Evolutionary conservation across 1,140 invertebrate species (phyloP), one percentile per base, ranked within the genome.

Genomic region (Orius insidiosus): DNA sequence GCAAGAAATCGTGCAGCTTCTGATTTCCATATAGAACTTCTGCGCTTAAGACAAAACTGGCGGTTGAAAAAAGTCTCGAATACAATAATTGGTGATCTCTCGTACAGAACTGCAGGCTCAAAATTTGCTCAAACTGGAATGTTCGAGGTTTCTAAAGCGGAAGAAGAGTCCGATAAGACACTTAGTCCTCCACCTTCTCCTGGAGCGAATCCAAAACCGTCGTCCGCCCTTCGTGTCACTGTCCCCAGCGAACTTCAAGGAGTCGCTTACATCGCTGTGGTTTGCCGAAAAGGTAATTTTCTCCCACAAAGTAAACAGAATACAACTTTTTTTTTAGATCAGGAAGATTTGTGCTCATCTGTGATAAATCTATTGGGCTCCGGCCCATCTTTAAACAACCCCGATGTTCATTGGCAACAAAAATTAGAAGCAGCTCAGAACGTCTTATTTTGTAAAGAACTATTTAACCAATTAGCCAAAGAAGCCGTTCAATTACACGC

Each of bases 351-450:
- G 10, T 83, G 81, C 48, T 83, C 76, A 32, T 78, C 78, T 1
- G 76, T 75, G 30, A 72, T 85, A n/a, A 83, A 75, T 59, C 63
- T 81, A 1, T 68, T 82, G 16, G 74, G 75, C 24, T 75, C 78
- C 7, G 70, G 78, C 1, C 75, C 75, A 15, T 68, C 78, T 0
- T 13, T 11, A 9, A 19, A 38, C 16, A 30, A 30, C n/a, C n/a
- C 36, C 1, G 85, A 89, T 52, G 71, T 80, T 36, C 79, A 86
- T 59, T 98, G 92, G 93, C 88, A 95, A 55, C 83, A 88, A 55
- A 89, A 89, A 59, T 64, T 98, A 5, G 92, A 97, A 63, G 84
- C 85, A 1, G 92, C 92, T 0, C 93, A 98, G 59, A 97, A 96
- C 66, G 90, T 96, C 24, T 64, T 96, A 3, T 98, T 95, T 64